phyloP scores from a whole-genome alignment of 2,797 vertebrate genomes.

The Mormyrus hasselquistii region DNA sequence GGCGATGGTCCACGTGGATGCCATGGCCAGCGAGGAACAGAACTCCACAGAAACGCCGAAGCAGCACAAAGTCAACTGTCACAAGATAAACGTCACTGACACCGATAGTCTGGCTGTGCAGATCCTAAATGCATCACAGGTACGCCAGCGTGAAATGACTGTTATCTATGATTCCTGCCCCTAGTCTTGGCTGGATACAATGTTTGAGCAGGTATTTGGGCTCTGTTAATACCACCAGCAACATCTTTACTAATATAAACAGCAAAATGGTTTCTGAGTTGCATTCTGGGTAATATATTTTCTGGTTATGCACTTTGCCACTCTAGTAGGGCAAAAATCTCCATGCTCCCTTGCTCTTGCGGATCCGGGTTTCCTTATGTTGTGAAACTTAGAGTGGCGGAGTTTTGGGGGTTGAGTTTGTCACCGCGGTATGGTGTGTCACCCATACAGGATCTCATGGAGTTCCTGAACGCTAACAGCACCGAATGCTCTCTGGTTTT shows the following conservation, averaged over 20 bases:
- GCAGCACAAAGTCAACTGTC: slow-evolving; percentile 84
- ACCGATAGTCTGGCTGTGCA: slow-evolving; percentile 65
- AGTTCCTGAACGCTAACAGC: slow-evolving; percentile 82
- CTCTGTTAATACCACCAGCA: neutral
- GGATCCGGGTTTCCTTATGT: neutral
- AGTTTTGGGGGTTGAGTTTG: neutral
- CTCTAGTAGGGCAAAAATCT: neutral
- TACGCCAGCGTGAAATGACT: slow-evolving; percentile 38
- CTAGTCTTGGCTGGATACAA: neutral
- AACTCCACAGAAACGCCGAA: slow-evolving; percentile 75
- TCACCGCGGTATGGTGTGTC: neutral
- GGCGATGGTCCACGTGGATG: slow-evolving; percentile 51
- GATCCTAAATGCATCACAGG: slow-evolving; percentile 86
- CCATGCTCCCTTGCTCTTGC: neutral
- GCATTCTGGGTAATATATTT: neutral
- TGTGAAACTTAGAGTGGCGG: neutral
- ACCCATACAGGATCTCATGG: slow-evolving; percentile 82
- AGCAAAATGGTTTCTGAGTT: neutral
- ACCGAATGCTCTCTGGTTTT: slow-evolving; percentile 88
- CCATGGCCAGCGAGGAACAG: slow-evolving; percentile 49
- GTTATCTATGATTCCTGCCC: neutral
- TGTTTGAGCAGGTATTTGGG: neutral
- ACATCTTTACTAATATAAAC: neutral
- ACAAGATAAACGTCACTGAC: slow-evolving; percentile 73
- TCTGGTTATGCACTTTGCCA: neutral